Evolutionary conservation across 2,797 vertebrate species (phyloP).

Genomic region (Xenops minutus): DNA sequence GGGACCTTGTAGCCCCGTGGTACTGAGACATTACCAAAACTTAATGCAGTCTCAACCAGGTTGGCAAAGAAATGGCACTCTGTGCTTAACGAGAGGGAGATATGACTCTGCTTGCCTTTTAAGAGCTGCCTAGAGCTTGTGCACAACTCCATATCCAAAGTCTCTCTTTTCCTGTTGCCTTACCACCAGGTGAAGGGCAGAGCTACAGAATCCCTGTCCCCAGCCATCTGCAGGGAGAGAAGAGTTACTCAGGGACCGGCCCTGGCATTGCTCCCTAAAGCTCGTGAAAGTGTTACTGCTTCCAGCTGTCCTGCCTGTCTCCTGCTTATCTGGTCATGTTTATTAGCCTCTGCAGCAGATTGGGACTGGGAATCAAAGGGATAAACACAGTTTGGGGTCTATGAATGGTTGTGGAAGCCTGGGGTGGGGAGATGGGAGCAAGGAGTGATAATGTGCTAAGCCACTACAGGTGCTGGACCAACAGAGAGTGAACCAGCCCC

Average conservation of each 20-base stretch:
- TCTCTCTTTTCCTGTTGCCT: background rate
- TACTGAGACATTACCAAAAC: background rate
- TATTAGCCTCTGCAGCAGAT: constrained; percentile 1
- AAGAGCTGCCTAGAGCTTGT: background rate
- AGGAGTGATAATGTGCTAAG: background rate
- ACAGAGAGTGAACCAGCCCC: background rate
- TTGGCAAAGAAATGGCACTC: background rate
- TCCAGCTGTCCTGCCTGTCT: constrained; percentile 2
- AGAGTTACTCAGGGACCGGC: background rate
- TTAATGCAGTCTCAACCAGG: background rate
- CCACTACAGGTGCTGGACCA: constrained; percentile 8
- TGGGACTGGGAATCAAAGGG: background rate
- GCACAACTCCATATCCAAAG: background rate
- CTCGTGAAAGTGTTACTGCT: background rate
- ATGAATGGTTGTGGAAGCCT: background rate
- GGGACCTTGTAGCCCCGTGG: background rate
- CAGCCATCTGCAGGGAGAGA: background rate
- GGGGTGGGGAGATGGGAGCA: background rate
- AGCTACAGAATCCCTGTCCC: background rate
- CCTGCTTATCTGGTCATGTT: background rate
- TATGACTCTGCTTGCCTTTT: background rate
- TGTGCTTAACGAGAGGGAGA: background rate
- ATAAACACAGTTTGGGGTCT: background rate
- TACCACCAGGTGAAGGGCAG: constrained; percentile 4
- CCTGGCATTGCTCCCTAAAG: background rate